A percentile compares a stretch with the other conserved stretches of the same genome.
Conservation (phyloP, 1,140 invertebrate species). For the Halyomorpha halys region DNA sequence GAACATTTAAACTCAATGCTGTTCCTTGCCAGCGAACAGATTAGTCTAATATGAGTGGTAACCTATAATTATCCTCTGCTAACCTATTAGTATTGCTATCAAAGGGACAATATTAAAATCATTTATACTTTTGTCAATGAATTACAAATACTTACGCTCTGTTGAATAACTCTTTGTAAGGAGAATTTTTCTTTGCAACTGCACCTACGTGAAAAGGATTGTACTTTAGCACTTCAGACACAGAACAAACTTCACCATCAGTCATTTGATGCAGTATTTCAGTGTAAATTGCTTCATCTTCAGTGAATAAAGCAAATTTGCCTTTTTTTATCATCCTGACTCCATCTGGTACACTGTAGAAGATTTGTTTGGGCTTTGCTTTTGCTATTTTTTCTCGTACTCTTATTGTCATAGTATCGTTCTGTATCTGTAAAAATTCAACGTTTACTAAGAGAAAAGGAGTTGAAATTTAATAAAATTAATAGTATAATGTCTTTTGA, state of each 20-base stretch:
- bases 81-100: too few relatives aligned
- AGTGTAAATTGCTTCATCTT: conserved; percentile 19
- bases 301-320: conserved; percentile 20
- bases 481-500: too few relatives aligned
- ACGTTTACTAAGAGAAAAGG: not conserved
- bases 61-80: too few relatives aligned
- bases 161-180: conserved; percentile 23
- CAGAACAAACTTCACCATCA: conserved; percentile 18
- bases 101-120: too few relatives aligned
- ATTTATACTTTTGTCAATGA: too few relatives aligned
- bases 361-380: conserved; percentile 1
- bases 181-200: conserved; percentile 15
- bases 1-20: too few relatives aligned
- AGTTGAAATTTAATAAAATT: too few relatives aligned
- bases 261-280: conserved; percentile 11
- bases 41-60: too few relatives aligned
- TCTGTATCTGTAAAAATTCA: conserved; percentile 11
- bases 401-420: conserved; percentile 13
- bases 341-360: conserved; percentile 11
- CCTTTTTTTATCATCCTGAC: conserved; percentile 21
- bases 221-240: conserved; percentile 21
- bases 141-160: conserved; percentile 22
- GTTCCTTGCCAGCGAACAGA: too few relatives aligned
- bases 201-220: conserved; percentile 20
- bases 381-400: conserved; percentile 15